A percentile compares a stretch with the other conserved stretches of the same genome.
Evolutionary conservation across 1,140 invertebrate species (phyloP).

Genomic region (Panagrolaimus sp.): DNA sequence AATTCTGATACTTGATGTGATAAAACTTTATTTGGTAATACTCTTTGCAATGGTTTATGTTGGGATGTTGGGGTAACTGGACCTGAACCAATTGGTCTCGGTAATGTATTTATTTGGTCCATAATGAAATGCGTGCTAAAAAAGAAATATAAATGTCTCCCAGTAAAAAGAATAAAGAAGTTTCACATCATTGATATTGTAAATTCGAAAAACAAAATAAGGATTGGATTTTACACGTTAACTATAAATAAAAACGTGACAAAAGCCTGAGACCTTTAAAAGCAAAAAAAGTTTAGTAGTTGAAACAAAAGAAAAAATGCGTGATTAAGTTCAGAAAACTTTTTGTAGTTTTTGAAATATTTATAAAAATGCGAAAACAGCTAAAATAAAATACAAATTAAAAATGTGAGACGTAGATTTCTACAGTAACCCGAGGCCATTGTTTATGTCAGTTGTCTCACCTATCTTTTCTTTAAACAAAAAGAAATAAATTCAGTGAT

Average conservation of each 20-base stretch:
- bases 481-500: too few relatives aligned
- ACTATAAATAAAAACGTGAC: not conserved
- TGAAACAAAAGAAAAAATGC: not conserved
- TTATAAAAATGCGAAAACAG: too few relatives aligned
- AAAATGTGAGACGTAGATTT: not conserved
- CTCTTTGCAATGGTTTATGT: conserved; percentile 5
- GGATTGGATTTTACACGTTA: too few relatives aligned
- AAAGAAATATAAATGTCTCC: too few relatives aligned
- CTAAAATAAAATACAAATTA: not conserved
- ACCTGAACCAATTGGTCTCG: not conserved
- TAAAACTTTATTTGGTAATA: not conserved
- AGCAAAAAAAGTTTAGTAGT: not conserved
- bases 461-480: not conserved
- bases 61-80: not conserved
- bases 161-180: not conserved
- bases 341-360: too few relatives aligned
- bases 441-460: too few relatives aligned
- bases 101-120: conserved; percentile 2
- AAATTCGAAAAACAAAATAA: not conserved
- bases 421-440: conserved; percentile 4
- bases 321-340: not conserved
- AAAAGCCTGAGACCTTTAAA: not conserved
- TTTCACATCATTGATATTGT: not conserved
- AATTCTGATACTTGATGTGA: not conserved
- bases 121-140: not conserved